Conservation (phyloP, 1,140 invertebrate species). For the Drosophila funebris region DNA sequence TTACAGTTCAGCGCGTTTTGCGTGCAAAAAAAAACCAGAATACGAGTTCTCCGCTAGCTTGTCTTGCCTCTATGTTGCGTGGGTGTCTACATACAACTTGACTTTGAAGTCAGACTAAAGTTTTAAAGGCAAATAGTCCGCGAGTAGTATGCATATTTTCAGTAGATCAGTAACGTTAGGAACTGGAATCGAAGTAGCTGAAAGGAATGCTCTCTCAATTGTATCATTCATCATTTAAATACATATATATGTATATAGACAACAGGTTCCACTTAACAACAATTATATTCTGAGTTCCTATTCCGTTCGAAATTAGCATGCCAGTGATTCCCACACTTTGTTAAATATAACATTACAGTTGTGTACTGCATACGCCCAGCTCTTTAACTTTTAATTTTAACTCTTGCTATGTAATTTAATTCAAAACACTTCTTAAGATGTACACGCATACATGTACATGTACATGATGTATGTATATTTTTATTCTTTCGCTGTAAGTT, state of each 20-base stretch:
- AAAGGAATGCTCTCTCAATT: neutral
- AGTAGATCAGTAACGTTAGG: neutral
- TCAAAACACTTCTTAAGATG: neutral
- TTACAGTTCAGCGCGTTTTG: conserved; percentile 51
- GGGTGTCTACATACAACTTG: conserved; percentile 11
- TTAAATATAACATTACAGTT: neutral
- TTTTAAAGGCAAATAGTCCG: neutral
- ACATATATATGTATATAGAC: too few species aligned
- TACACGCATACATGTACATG: neutral
- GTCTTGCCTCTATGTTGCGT: conserved; percentile 6
- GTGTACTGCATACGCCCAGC: neutral
- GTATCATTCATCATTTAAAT: too few species aligned
- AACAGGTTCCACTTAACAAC: too few species aligned
- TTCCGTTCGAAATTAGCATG: neutral
- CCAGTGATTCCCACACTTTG: conserved; percentile 20
- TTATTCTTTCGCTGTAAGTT: conserved; percentile 23
- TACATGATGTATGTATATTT: conserved; percentile 4
- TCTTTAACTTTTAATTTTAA: neutral
- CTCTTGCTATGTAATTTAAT: neutral
- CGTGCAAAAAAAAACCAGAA: conserved; percentile 44
- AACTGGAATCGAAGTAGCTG: too few species aligned
- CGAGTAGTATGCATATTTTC: neutral
- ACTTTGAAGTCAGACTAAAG: neutral
- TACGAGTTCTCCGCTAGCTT: neutral
- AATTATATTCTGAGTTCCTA: too few species aligned